Conservation (phyloP, 2,113 vertebrate genomes). For the Mellivora capensis region DNA sequence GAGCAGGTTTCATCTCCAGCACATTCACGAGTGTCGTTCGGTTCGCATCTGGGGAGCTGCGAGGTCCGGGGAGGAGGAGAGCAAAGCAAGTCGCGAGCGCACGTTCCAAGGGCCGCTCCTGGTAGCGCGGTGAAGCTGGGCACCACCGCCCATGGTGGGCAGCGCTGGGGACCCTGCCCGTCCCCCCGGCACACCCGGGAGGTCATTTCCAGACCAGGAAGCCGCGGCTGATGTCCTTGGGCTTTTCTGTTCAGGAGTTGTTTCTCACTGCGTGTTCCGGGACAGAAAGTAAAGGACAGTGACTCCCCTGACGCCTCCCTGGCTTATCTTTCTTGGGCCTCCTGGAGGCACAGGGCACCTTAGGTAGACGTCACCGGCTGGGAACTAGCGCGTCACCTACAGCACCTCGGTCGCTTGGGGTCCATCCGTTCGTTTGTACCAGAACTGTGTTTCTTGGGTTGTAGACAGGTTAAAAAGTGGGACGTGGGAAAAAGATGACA, state of each 20-base stretch:
- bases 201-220: fast-evolving
- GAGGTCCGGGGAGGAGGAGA: fast-evolving
- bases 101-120: fast-evolving
- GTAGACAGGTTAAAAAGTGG: no score
- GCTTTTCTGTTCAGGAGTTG: no score
- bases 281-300: not conserved
- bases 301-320: no score
- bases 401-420: fast-evolving
- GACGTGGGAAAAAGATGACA: no score
- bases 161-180: not conserved
- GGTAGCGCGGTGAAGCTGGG: not conserved
- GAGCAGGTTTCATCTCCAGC: not conserved
- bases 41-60: not conserved
- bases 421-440: not conserved
- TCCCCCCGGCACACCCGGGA: not conserved
- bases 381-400: fast-evolving
- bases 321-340: not conserved
- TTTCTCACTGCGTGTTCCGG: not conserved
- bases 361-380: fast-evolving
- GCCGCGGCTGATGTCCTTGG: not conserved
- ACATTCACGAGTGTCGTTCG: not conserved
- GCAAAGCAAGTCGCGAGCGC: not conserved
- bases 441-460: not conserved
- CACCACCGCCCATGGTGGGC: fast-evolving
- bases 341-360: not conserved